phyloP scores from a whole-genome alignment of 2,888 invertebrate species.

The Schrankia costaestrigalis region DNA sequence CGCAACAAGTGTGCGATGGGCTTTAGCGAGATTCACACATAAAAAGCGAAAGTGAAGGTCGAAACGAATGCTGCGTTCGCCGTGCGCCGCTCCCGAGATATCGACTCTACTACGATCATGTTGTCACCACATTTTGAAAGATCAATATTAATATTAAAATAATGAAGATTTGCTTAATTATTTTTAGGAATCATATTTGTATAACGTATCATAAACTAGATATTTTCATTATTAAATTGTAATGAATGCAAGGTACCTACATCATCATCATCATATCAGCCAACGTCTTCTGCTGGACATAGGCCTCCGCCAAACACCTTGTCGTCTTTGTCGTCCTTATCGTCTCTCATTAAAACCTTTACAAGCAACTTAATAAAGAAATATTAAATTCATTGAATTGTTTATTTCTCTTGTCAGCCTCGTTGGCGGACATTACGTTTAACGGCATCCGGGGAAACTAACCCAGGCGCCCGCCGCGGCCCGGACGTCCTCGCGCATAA shows the following conservation, averaged over 20 bases:
- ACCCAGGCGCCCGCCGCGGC: conserved; percentile 12
- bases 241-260: too few relatives aligned
- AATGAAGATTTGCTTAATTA: conserved; percentile 15
- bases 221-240: too few relatives aligned
- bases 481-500: conserved; percentile 28
- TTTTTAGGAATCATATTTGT: background rate
- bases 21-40: conserved; percentile 45
- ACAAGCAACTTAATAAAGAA: too few relatives aligned
- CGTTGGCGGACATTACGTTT: conserved; percentile 27
- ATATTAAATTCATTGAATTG: too few relatives aligned
- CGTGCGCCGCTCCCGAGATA: conserved; percentile 5
- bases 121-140: conserved; percentile 22
- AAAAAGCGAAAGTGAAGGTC: conserved; percentile 65
- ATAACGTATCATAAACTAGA: background rate
- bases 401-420: too few relatives aligned
- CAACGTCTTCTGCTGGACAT: too few relatives aligned
- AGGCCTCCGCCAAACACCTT: too few relatives aligned
- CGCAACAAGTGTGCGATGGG: conserved; percentile 33
- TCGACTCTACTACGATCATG: conserved; percentile 1
- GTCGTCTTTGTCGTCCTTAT: too few relatives aligned
- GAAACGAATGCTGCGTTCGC: conserved; percentile 26
- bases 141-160: conserved; percentile 25
- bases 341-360: too few relatives aligned
- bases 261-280: too few relatives aligned
- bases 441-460: conserved; percentile 30